Evolutionary conservation across 2,888 invertebrate species (phyloP).

Genomic region (Watsonalla cultraria): DNA sequence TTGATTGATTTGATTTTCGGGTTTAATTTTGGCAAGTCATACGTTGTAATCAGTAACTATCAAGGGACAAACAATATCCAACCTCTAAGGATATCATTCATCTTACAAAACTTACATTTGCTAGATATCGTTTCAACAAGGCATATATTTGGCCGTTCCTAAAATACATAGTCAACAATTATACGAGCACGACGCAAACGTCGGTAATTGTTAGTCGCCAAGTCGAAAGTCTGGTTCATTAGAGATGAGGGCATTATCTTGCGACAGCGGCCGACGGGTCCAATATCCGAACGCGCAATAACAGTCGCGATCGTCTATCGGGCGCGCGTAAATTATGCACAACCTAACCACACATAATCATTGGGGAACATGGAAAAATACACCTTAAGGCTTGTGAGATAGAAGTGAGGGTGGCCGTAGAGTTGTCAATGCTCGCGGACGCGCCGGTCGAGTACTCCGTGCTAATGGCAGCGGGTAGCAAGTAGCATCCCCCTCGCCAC

Average conservation of each 20-base stretch:
- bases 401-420: constrained; percentile 20
- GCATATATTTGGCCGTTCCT: not conserved
- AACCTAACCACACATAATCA: constrained; percentile 28
- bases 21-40: constrained; percentile 3
- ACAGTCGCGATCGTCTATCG: constrained; percentile 76
- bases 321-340: constrained; percentile 76
- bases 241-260: constrained; percentile 39
- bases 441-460: constrained; percentile 55
- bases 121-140: too few species aligned
- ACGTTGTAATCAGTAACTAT: too few species aligned
- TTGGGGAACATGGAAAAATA: constrained; percentile 16
- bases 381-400: constrained; percentile 20
- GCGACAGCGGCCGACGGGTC: constrained; percentile 62
- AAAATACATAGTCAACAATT: not conserved
- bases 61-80: too few species aligned
- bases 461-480: constrained; percentile 54
- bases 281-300: constrained; percentile 76
- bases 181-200: constrained; percentile 2
- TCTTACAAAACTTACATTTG: too few species aligned
- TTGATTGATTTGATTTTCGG: constrained; percentile 51
- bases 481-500: constrained; percentile 38
- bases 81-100: too few species aligned
- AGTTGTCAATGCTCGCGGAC: constrained; percentile 36
- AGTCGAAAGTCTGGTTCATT: not conserved
- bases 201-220: constrained; percentile 3